Conservation (phyloP, 2,888 invertebrate genomes). For the Orthosia cruda region DNA sequence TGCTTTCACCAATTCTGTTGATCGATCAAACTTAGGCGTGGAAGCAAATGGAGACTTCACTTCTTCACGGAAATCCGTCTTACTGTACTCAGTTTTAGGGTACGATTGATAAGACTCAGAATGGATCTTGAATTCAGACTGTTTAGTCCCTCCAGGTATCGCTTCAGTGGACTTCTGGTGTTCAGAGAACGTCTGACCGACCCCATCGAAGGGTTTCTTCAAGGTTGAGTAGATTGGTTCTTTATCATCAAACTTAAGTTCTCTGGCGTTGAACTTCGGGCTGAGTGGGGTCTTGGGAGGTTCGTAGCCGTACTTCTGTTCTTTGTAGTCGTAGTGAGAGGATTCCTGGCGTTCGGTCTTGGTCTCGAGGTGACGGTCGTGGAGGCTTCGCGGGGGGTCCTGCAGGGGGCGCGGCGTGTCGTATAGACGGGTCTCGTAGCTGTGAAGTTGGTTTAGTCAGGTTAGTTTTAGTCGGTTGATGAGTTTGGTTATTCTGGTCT, state of each 20-base stretch:
- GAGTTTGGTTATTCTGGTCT: slow-evolving; percentile 25
- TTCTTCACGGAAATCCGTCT: slow-evolving; percentile 82
- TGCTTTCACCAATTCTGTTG: slow-evolving; percentile 85
- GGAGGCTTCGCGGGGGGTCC: slow-evolving; percentile 83
- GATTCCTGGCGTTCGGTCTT: slow-evolving; percentile 84
- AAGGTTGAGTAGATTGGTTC: slow-evolving; percentile 87
- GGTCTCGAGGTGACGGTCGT: slow-evolving; percentile 86
- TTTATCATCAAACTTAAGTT: slow-evolving; percentile 88
- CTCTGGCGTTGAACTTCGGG: slow-evolving; percentile 90
- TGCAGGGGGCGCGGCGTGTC: slow-evolving; percentile 89
- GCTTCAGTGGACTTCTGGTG: slow-evolving; percentile 88
- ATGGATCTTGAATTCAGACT: slow-evolving; percentile 85
- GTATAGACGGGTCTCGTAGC: slow-evolving; percentile 91
- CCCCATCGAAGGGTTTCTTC: slow-evolving; percentile 86
- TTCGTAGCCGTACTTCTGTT: slow-evolving; percentile 84
- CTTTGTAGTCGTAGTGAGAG: slow-evolving; percentile 79
- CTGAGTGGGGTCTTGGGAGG: slow-evolving; percentile 86
- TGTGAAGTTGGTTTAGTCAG: slow-evolving; percentile 80
- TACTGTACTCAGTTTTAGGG: slow-evolving; percentile 85
- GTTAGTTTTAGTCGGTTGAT: slow-evolving; percentile 58
- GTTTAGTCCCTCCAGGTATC: slow-evolving; percentile 87
- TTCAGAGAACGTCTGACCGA: slow-evolving; percentile 86
- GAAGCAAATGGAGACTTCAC: slow-evolving; percentile 87
- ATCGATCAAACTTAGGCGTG: slow-evolving; percentile 85
- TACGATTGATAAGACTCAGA: slow-evolving; percentile 87